Base-by-base conservation (phyloP, 2,113 vertebrate species). In the Cryptoleucopteryx plumbea region DNA sequence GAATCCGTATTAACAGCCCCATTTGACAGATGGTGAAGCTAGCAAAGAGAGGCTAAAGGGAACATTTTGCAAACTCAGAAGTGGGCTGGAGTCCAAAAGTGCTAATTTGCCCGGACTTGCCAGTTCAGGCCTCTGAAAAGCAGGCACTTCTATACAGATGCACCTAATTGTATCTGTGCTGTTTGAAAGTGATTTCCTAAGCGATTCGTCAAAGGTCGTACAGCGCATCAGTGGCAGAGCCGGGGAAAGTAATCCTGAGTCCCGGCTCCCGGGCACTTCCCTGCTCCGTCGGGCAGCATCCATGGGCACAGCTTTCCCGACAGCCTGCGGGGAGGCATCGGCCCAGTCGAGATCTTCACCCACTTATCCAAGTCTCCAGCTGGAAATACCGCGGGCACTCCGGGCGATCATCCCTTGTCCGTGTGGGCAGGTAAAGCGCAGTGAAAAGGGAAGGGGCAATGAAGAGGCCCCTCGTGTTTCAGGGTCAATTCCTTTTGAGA, bases 11-110 rank as follows among this genome's bases (percentile, higher is more conserved):
- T 95, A 96, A 73, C 75, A 88, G 65, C 73, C 66, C 68, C 47
- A 67, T 90, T 43, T 96, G 92, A 93, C 96, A 97, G 96, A 97
- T 93, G 94, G 93, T 29, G 32, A 94, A 97, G 88, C 56, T 85
- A 93, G 88, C 67, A 88, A 77, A 94, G 65, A 93, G 66, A 95
- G 66, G 73, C 79, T 84, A 82, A 93, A 86, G 75, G 72, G 92
- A 97, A 82, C 50, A 62, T 86, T 96, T 31, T 96, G 93, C 91
- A 85, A 93, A 85, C 73, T 96, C 90, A 95, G 86, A 95, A 90
- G 55, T 92, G 82, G 94, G 93, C 48, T 85, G 80, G 38, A 87
- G 50, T 96, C 86, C 96, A 91, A 70, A 87, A 95, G 67, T n/a
- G 65, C 48, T 91, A 32, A 94, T 96, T 95, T 93, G 72, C 45